Percentiles rank a stretch among this genome's conserved stretches.
Conservation (phyloP, 2,113 vertebrate genomes). For the Macrotus californicus region DNA sequence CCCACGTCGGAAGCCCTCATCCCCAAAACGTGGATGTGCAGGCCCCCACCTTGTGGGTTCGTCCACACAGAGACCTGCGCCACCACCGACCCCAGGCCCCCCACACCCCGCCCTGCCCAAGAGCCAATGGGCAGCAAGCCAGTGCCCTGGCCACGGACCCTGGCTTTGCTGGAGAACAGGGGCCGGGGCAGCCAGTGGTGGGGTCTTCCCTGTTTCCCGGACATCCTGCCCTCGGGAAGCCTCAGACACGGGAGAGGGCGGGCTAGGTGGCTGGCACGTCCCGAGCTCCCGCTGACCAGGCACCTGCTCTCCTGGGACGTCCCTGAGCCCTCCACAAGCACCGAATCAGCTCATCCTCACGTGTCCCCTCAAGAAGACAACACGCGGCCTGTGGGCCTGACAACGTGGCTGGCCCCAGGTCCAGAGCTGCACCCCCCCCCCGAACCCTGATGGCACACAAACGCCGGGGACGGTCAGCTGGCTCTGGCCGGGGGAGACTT, state of each 20-base stretch:
- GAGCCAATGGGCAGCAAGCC: rapidly evolving
- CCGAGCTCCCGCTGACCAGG: rapidly evolving
- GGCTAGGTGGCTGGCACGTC: rapidly evolving
- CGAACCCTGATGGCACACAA: rapidly evolving
- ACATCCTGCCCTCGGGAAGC: background rate
- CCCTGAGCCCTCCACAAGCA: rapidly evolving
- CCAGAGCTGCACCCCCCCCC: rapidly evolving
- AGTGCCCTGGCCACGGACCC: background rate
- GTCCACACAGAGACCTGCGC: rapidly evolving
- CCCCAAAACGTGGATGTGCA: rapidly evolving
- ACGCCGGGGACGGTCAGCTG: rapidly evolving
- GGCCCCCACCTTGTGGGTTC: background rate
- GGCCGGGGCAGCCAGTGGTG: rapidly evolving
- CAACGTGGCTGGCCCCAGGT: rapidly evolving
- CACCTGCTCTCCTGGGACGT: rapidly evolving
- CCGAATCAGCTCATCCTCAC: background rate
- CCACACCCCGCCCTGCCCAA: background rate
- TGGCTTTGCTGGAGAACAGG: background rate
- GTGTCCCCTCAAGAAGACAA: rapidly evolving
- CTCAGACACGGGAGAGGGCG: rapidly evolving
- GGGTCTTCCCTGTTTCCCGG: background rate
- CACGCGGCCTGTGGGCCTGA: background rate
- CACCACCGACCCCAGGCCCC: rapidly evolving
- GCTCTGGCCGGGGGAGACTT: background rate
- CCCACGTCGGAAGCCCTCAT: background rate